Base-by-base conservation (phyloP, 2,888 invertebrate species). In the Caenorhabditis auriculariae region DNA sequence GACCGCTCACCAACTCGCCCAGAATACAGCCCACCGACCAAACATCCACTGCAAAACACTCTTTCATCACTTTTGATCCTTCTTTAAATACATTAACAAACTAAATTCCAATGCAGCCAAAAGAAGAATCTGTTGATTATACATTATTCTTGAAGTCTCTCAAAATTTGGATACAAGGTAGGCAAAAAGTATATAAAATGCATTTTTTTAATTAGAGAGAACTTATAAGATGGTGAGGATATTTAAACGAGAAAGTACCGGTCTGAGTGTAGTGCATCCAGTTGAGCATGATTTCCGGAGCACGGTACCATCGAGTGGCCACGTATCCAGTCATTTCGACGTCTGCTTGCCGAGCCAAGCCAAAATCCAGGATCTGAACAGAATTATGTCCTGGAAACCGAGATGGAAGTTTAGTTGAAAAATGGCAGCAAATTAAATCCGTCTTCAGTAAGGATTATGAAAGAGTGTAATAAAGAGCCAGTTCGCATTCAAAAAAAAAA, bases 191-290 rank as follows among this genome's bases (percentile, higher is more conserved):
- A n/a, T n/a, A n/a, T n/a, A n/a, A n/a, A n/a, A n/a, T n/a, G n/a
- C n/a, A n/a, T n/a, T n/a, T n/a, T n/a, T n/a, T n/a, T n/a, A n/a
- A n/a, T n/a, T n/a, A n/a, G n/a, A n/a, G n/a, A n/a, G n/a, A n/a
- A n/a, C n/a, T n/a, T n/a, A n/a, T n/a, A n/a, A n/a, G n/a, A n/a
- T n/a, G n/a, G n/a, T n/a, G 35, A 35, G 12, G 12, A 35, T 41
- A 41, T 15, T 15, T 19, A 35, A 24, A 7, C 7, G 6, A 23
- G 35, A n/a, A n/a, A n/a, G n/a, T 23, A 67, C 88, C 88, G 66
- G 95, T 96, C 84, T 95, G 93, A 84, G 93, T 93, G 83, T 98
- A 98, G 82, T 95, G 95, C 96, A 96, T 77, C 79, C 79, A 79
- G 45, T 78, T 78, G 43, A 98, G 88, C 94, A 79, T 78, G 19